Evolutionary conservation across 1,140 invertebrate species (phyloP).

Genomic region (honey bee (Apis mellifera)): Amel_HAv3.1 CM009940.2:7413501-7414000

Average conservation of each 20-base stretch:
- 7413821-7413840: constrained; percentile 15
- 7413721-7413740: not conserved
- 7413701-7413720: not conserved
- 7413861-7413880: too few species aligned
- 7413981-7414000: too few species aligned
- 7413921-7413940: too few species aligned
- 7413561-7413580: constrained; percentile 34
- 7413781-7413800: not conserved
- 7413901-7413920: too few species aligned
- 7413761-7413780: not conserved
- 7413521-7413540: constrained; percentile 47
- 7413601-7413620: constrained; percentile 38
- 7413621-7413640: constrained; percentile 46
- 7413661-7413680: constrained; percentile 16
- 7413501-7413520: constrained; percentile 48
- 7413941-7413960: too few species aligned
- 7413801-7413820: constrained; percentile 19
- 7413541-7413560: constrained; percentile 50
- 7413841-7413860: not conserved
- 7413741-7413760: not conserved
- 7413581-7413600: constrained; percentile 38
- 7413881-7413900: too few species aligned
- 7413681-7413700: not conserved
- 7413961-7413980: too few species aligned
- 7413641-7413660: constrained; percentile 44